Evolutionary conservation across 2,113 vertebrate species (phyloP), one percentile per base, ranked within the genome.

Genomic region (Capreolus pygargus): DNA sequence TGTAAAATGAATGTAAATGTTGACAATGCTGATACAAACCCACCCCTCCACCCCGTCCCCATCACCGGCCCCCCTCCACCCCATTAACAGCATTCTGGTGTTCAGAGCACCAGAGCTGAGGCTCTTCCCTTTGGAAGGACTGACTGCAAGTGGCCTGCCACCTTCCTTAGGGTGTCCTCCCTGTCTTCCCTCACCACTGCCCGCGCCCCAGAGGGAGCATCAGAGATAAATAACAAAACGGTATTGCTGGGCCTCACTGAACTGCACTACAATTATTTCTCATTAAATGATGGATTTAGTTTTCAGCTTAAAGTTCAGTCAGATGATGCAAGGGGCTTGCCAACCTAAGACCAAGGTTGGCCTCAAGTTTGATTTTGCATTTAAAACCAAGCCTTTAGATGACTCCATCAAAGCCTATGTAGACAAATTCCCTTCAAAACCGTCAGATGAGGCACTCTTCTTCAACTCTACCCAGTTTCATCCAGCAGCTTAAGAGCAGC

Each of bases 1-100:
- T 98, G 97, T 98, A 98, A 99, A 98, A 98, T 98, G 98, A 99
- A 98, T 98, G 97, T 99, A 99, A 99, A 99, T 98, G 99, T 99
- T 99, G 98, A 99, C 98, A 98, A 98, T 98, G 98, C 97, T 98
- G 98, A 98, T 97, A 98, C 6, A 81, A 76, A 97, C 67, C n/a
- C n/a, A 23, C 64, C 19, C 64, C 17, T 70, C n/a, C n/a, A 70
- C n/a, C 64, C 64, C 0, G 17, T 21, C 33, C 64, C 64, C 1
- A 1, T 21, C 64, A 9, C 64, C 2, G 8, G 2, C 33, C 8
- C 28, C 6, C 15, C 52, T 5, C 17, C 33, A 67, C 17, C n/a
- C 64, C n/a, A 70, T 36, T 98, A 98, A 98, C 98, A 98, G 96
- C 98, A 97, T 97, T 98, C 98, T 97, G 97, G 97, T 96, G 97